Evolutionary conservation across 35 echinoderm and acorn worm genomes (phyloP), one percentile per base, ranked within the genome.

Genomic region (Lytechinus pictus): DNA sequence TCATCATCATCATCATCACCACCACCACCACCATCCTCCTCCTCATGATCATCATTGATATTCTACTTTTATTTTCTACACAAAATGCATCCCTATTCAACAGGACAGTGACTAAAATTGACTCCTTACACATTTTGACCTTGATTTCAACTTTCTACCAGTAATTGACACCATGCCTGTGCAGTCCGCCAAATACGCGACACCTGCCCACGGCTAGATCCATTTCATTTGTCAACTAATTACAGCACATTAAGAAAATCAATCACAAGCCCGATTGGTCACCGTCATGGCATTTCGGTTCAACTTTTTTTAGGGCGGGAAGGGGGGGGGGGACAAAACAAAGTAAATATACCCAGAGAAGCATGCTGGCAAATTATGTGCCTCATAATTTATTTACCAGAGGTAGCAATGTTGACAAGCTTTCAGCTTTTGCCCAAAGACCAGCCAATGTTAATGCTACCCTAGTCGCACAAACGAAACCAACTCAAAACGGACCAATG

Each of bases 191-290:
- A 3, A 7, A 24, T 79, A n/a, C 19, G n/a, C 56, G 21, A 79
- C 66, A 79, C 66, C 66, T 79, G 21, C 66, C 66, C 21, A 79
- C 12, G n/a, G 66, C 19, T 24, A 24, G 66, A 79, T 24, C 16
- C n/a, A 79, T 79, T 79, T 79, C 66, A 79, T 24, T 79, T 79
- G 66, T 79, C 66, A 79, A 24, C 66, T 79, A 79, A 79, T 79
- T 79, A 79, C 66, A 79, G 66, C 66, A 79, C 66, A 79, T 79
- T 79, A n/a, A 79, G 33, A 79, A 79, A 79, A 79, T 79, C 66
- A 79, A 79, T 79, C 66, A n/a, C 66, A 79, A 79, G 66, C 66
- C 19, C 66, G n/a, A 79, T 79, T 79, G 66, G 66, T 79, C 33
- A 44, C 33, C 33, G 33, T 44, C 16, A 79, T 79, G 66, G 66